Base-by-base conservation (phyloP, 2,797 vertebrate species). In the Manis javanica region DNA sequence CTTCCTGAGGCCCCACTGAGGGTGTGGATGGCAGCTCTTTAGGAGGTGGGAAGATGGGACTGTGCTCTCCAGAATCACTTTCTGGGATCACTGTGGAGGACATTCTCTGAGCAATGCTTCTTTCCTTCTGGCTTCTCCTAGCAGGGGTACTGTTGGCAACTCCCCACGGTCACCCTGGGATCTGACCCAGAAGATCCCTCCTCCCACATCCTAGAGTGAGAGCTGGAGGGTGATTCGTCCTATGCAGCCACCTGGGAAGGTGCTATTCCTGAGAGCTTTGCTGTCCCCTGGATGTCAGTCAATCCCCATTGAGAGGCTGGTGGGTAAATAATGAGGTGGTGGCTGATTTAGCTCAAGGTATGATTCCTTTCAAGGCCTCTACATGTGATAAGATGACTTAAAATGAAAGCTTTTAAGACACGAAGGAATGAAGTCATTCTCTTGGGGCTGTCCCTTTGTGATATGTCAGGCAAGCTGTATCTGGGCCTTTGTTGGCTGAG, bases 171-270 rank as follows among this genome's bases (percentile, higher is more conserved):
- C 26, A 51, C 63, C 1, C 46, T 2, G 46, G 14, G 68, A 19
- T 31, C 5, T 3, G 49, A 49, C 34, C 71, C 21, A 4, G 51
- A 55, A 0, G 9, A 34, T 16, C 31, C 49, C 34, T 46, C 31
- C 23, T 39, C 19, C 21, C 64, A 16, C 7, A 12, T 42, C 23
- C 31, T 31, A n/a, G 55, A 59, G 42, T 23, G 37, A 31, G 29
- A 87, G 42, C 72, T 55, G 55, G 31, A 63, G 87, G 46, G 55
- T 42, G 57, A 16, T 87, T 34, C 68, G 24, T 77, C 49, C 26
- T 16, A 0, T 0, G 11, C 0, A 8, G 23, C 57, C 24, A 7
- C 29, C 37, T 59, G 42, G 0, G 0, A 64, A 72, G 46, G 10
- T 0, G 0, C 63, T 34, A 66, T 53, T 34, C 39, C 63, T 8